phyloP scores from a whole-genome alignment of 2,113 vertebrate species.

The Otolemur garnettii region DNA sequence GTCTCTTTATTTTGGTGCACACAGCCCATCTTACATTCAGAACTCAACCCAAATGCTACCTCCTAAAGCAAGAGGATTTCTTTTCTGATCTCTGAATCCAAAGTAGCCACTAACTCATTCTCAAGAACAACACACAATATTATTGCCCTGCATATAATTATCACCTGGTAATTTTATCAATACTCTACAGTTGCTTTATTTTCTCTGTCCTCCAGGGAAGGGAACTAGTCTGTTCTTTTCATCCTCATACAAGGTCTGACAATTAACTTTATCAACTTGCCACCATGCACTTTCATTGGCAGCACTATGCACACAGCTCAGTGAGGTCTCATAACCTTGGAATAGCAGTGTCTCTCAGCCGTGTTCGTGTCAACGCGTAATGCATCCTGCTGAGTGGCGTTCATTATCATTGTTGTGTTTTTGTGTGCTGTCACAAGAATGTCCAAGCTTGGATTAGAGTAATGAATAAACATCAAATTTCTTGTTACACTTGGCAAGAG shows the following conservation, averaged over 20 bases:
- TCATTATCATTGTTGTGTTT: too few species aligned
- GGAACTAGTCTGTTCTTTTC: not conserved
- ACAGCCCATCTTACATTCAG: not conserved
- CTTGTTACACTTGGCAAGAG: too few species aligned
- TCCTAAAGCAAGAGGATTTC: not conserved
- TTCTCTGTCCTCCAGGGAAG: not conserved
- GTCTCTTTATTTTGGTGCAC: not conserved
- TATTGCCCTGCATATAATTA: not conserved
- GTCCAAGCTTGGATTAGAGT: too few species aligned
- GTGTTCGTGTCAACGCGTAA: too few species aligned
- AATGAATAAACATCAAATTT: too few species aligned
- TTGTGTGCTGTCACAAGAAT: too few species aligned
- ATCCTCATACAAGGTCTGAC: not conserved
- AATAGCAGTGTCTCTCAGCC: too few species aligned
- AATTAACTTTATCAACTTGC: too few species aligned
- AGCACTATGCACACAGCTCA: too few species aligned
- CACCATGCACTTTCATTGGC: too few species aligned
- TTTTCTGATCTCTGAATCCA: not conserved
- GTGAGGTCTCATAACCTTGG: too few species aligned
- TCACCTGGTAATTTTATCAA: not conserved
- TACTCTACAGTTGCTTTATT: not conserved
- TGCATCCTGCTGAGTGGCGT: too few species aligned
- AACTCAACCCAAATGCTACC: not conserved
- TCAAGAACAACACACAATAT: not conserved
- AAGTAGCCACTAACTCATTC: not conserved